Percentiles rank a stretch among this genome's conserved stretches.
phyloP scores from a whole-genome alignment of 2,888 invertebrate genomes.

The Ophraella communa region DNA sequence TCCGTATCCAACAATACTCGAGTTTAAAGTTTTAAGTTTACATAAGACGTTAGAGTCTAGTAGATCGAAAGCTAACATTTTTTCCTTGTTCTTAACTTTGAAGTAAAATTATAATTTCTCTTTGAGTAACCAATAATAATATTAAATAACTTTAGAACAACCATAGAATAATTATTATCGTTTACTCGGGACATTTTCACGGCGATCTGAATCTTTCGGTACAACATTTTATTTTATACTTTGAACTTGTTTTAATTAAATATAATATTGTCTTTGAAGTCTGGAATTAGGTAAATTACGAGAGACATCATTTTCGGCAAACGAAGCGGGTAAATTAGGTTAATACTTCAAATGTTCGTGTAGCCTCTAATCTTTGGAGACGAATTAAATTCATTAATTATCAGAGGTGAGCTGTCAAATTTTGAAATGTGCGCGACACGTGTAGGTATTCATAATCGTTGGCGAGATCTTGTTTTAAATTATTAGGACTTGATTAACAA shows the following conservation, averaged over 20 bases:
- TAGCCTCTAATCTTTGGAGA: conserved; percentile 1
- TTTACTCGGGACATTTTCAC: not conserved
- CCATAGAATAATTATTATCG: too few species aligned
- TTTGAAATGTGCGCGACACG: not conserved
- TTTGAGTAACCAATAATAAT: too few species aligned
- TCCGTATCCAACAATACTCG: too few species aligned
- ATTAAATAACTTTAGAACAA: not conserved
- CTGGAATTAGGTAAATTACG: not conserved
- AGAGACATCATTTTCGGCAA: conserved; percentile 7
- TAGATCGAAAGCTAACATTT: too few species aligned
- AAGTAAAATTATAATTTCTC: too few species aligned
- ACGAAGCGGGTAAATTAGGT: conserved; percentile 20
- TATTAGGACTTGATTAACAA: too few species aligned
- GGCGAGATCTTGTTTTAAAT: not conserved
- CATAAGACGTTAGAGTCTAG: too few species aligned
- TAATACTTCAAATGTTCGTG: conserved; percentile 6
- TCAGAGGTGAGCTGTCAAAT: not conserved
- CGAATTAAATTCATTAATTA: not conserved
- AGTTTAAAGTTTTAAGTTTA: too few species aligned
- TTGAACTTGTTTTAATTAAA: conserved; percentile 4
- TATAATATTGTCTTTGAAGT: conserved; percentile 15
- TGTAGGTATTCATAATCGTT: not conserved
- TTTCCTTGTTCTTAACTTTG: too few species aligned
- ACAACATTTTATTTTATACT: not conserved
- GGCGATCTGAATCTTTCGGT: not conserved